These are phyloP conservation scores for Tethya wilhelma DNA, from an alignment of 37 sponge, comb jelly and placozoan species.

Conservation along the genomic window DNA sequence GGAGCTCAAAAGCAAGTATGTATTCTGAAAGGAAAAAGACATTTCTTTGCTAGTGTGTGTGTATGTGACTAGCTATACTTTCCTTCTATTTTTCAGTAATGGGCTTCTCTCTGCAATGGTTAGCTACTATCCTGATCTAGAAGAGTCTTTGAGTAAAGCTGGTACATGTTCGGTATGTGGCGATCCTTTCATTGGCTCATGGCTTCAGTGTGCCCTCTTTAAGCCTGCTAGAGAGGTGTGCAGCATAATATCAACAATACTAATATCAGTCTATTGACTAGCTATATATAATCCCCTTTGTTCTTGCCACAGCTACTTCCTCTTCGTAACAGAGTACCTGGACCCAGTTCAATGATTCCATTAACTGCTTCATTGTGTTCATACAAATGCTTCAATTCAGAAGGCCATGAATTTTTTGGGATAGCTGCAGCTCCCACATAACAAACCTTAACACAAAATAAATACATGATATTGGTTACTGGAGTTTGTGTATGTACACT, in stretches of 20 bases:
- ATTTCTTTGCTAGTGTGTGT: not conserved
- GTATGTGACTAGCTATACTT: not conserved
- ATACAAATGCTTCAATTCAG: constrained; percentile 51
- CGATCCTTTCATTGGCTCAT: constrained; percentile 58
- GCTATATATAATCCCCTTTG: not conserved
- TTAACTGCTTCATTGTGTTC: constrained; percentile 24
- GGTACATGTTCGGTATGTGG: constrained; percentile 68
- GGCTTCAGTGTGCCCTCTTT: constrained; percentile 81
- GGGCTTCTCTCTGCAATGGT: not conserved
- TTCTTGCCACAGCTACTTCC: not conserved
- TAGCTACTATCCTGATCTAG: not conserved
- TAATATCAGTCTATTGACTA: not conserved
- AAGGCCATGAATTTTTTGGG: constrained; percentile 25
- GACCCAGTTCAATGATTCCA: constrained; percentile 6
- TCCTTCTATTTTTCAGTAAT: constrained; percentile 6
- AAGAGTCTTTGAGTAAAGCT: constrained; percentile 11
- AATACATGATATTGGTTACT: no score
- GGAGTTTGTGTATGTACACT: no score
- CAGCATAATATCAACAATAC: not conserved
- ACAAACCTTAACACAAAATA: no score
- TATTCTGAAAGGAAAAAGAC: not conserved
- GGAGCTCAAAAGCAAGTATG: constrained; percentile 30
- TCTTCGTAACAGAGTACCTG: not conserved
- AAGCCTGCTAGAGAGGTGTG: constrained; percentile 23
- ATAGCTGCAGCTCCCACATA: no score